Evolutionary conservation across 1,140 invertebrate genomes (phyloP).

Genomic region (Antheraea mylitta): DNA sequence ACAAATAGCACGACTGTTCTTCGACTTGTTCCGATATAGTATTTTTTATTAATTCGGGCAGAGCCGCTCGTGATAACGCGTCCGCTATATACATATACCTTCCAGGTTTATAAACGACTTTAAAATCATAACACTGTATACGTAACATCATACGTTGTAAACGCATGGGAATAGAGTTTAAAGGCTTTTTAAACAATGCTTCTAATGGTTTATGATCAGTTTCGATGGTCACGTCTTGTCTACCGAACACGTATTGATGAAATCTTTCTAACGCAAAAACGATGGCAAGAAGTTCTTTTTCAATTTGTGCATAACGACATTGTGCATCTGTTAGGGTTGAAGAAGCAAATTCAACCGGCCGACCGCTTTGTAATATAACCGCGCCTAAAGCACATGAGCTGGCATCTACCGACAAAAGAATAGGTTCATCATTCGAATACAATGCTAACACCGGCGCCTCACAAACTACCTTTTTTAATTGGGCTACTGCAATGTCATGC

Average conservation of each 20-base stretch:
- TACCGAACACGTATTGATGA: constrained; percentile 7
- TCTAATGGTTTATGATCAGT: constrained; percentile 8
- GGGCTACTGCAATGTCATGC: constrained; percentile 28
- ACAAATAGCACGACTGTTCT: not conserved
- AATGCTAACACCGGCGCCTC: constrained; percentile 35
- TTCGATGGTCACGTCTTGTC: not conserved
- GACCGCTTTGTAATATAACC: constrained; percentile 34
- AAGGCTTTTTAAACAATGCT: constrained; percentile 7
- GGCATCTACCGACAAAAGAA: constrained; percentile 39
- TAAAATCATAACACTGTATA: constrained; percentile 4
- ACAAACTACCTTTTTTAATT: constrained; percentile 37
- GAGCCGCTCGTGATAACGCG: not conserved
- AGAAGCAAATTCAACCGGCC: constrained; percentile 50
- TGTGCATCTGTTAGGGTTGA: constrained; percentile 1
- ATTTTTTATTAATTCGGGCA: not conserved
- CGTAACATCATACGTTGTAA: constrained; percentile 9
- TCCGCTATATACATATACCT: constrained; percentile 8
- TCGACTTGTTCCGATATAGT: not conserved
- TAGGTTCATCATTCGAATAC: constrained; percentile 18
- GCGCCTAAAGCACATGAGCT: constrained; percentile 39
- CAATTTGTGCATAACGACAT: constrained; percentile 7
- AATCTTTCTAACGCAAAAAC: constrained; percentile 6
- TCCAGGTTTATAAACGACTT: not conserved
- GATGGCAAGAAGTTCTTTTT: constrained; percentile 5
- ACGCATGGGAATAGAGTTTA: not conserved